Percentiles rank a stretch among this genome's conserved stretches.
These are phyloP conservation scores for Norana najaformis DNA, from an alignment of 2,888 invertebrate species.

Conservation along the genomic window DNA sequence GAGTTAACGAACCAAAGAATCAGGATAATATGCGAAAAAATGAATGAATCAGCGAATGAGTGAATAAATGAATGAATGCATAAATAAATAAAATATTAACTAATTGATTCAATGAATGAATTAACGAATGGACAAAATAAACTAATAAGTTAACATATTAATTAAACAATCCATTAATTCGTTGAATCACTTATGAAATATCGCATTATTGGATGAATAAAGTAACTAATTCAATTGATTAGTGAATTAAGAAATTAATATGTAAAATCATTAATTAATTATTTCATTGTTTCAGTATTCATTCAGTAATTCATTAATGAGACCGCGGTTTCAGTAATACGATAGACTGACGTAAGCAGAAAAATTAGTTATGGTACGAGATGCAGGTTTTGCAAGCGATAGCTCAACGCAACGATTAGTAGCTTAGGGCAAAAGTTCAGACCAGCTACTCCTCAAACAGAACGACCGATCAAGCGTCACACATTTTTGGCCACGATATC, in stretches of 20 bases:
- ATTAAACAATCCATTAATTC: not conserved
- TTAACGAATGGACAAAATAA: too few species aligned
- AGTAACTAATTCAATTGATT: too few species aligned
- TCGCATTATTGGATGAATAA: too few species aligned
- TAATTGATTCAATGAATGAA: too few species aligned
- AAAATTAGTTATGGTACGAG: not conserved
- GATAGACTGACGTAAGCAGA: not conserved
- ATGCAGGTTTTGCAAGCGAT: not conserved
- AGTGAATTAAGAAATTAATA: not conserved
- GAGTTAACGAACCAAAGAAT: too few species aligned
- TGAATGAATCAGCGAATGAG: not conserved
- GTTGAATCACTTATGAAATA: too few species aligned
- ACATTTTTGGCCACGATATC: too few species aligned
- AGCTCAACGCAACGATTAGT: not conserved
- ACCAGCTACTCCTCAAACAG: not conserved
- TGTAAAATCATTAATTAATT: not conserved
- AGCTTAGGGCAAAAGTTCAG: not conserved
- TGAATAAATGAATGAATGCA: not conserved
- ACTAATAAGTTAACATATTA: not conserved
- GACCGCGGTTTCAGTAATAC: not conserved
- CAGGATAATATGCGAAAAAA: too few species aligned
- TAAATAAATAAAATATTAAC: not conserved
- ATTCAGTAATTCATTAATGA: not conserved
- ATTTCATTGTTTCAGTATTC: not conserved
- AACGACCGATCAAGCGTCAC: not conserved